Evolutionary conservation across 2,797 vertebrate species (phyloP).

Genomic region (Tadarida brasiliensis): DNA sequence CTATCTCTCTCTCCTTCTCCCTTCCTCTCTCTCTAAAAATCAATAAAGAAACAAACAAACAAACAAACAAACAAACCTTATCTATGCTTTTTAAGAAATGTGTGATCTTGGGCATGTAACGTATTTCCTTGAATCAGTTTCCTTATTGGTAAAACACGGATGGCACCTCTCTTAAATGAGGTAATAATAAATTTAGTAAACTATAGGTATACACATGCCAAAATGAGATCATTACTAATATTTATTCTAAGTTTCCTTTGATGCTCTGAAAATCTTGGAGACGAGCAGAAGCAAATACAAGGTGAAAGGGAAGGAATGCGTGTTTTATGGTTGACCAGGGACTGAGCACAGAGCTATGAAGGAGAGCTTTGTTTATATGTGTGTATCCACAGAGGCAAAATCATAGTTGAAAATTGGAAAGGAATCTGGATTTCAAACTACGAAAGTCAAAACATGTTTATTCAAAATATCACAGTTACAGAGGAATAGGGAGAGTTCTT

Average conservation of each 20-base stretch:
- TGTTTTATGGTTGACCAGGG: not conserved
- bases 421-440: not conserved
- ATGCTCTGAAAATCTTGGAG: conserved; percentile 10
- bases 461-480: conserved; percentile 6
- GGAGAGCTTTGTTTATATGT: not conserved
- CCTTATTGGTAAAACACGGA: not conserved
- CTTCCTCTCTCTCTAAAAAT: too few relatives aligned
- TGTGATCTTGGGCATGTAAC: not conserved
- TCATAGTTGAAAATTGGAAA: not conserved
- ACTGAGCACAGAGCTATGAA: not conserved
- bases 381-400: not conserved
- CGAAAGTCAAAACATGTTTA: not conserved
- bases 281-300: not conserved
- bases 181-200: not conserved
- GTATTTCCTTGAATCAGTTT: not conserved
- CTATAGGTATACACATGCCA: not conserved
- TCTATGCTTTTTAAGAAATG: not conserved
- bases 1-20: too few relatives aligned
- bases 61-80: not conserved
- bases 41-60: too few relatives aligned
- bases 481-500: not conserved
- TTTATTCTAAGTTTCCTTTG: not conserved
- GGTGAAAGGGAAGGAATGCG: too few relatives aligned
- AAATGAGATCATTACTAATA: not conserved
- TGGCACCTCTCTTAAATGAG: not conserved